phyloP scores from a whole-genome alignment of 2,888 invertebrate species.

The Heliconius erato region DNA sequence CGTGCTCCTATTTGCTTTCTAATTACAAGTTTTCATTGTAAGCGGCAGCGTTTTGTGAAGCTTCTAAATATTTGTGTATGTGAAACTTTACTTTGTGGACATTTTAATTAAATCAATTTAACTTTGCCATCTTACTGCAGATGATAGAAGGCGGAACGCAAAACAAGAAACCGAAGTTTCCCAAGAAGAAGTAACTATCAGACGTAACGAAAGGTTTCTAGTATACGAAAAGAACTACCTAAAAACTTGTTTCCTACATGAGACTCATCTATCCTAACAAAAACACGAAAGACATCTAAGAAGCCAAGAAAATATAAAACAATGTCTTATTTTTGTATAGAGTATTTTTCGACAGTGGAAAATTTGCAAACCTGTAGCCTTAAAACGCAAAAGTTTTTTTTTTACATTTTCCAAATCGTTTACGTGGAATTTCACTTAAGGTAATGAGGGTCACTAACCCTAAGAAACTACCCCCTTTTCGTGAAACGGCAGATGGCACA shows the following conservation, averaged over 20 bases:
- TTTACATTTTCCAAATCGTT: conserved; percentile 5
- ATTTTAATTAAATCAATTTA: neutral
- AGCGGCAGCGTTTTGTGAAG: neutral
- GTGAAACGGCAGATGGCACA: conserved; percentile 27
- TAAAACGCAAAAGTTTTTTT: neutral
- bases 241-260: conserved; percentile 25
- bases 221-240: conserved; percentile 34
- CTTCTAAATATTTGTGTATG: neutral
- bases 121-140: neutral
- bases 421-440: neutral
- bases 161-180: conserved; percentile 27
- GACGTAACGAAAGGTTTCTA: conserved; percentile 38
- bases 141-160: conserved; percentile 4
- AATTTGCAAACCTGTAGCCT: neutral
- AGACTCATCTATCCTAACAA: conserved; percentile 15
- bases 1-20: neutral
- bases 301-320: conserved; percentile 19
- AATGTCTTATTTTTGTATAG: neutral
- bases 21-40: conserved; percentile 1
- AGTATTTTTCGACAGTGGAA: conserved; percentile 9
- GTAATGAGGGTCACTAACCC: conserved; percentile 18
- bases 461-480: conserved; percentile 5
- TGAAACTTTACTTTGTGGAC: conserved; percentile 12
- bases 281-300: conserved; percentile 10
- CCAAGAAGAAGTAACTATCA: conserved; percentile 40